Evolutionary conservation across 2,113 vertebrate species (phyloP).

Genomic region (Genyomyrus donnyi): DNA sequence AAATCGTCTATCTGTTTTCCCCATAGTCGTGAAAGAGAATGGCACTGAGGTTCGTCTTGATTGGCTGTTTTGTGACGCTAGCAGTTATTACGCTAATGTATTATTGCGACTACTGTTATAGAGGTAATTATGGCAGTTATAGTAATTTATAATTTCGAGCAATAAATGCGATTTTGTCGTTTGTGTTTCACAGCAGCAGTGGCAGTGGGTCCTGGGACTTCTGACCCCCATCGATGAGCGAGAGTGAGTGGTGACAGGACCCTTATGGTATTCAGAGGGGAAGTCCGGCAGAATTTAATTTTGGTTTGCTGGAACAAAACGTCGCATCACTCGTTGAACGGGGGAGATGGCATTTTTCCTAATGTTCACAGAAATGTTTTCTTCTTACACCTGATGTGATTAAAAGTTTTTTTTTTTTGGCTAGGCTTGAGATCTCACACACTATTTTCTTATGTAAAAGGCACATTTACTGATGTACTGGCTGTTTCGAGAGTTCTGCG

Average conservation of each 20-base stretch:
- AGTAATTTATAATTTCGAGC: constrained; percentile 2
- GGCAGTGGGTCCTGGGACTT: not conserved
- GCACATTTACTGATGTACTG: not conserved
- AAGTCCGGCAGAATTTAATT: not conserved
- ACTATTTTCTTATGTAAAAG: not conserved
- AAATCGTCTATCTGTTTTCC: not conserved
- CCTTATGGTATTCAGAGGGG: not conserved
- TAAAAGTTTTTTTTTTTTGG: not conserved
- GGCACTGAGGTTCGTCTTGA: not conserved
- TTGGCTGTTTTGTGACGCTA: not conserved
- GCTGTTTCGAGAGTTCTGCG: not conserved
- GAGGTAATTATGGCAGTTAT: not conserved
- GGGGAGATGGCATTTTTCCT: not conserved
- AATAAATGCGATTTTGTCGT: not conserved
- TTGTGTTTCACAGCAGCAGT: not conserved
- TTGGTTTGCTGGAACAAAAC: not conserved
- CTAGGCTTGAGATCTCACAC: not conserved
- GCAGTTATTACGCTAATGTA: not conserved
- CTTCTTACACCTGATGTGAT: not conserved
- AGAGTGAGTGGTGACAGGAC: not conserved
- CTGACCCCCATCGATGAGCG: not conserved
- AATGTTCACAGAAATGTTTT: not conserved
- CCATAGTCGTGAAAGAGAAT: not conserved
- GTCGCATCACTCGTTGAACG: not conserved
- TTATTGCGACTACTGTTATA: not conserved